A percentile compares a stretch with the other conserved stretches of the same genome.
phyloP scores from a whole-genome alignment of 2,888 invertebrate genomes.

The Bombylius major region DNA sequence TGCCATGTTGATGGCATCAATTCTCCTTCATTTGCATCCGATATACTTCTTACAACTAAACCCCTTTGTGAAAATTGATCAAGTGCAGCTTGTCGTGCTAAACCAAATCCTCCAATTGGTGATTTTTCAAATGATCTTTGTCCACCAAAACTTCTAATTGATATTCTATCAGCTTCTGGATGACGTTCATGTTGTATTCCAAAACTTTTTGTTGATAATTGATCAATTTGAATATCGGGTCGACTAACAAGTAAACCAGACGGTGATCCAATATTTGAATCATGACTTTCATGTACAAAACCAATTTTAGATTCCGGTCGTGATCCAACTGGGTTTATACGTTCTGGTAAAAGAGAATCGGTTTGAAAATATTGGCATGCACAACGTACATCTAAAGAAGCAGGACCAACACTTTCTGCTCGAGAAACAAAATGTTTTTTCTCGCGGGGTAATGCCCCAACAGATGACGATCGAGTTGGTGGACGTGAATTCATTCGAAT shows the following conservation, averaged over 20 bases:
- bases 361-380: slow-evolving; percentile 76
- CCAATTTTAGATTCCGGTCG: slow-evolving; percentile 49
- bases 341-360: slow-evolving; percentile 65
- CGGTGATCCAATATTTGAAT: neutral
- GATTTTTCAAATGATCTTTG: slow-evolving; percentile 12
- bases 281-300: neutral
- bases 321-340: slow-evolving; percentile 52
- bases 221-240: slow-evolving; percentile 20
- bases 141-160: slow-evolving; percentile 21
- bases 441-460: slow-evolving; percentile 49
- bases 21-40: slow-evolving; percentile 24
- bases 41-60: slow-evolving; percentile 30
- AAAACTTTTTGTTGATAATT: slow-evolving; percentile 24
- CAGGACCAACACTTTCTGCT: slow-evolving; percentile 56
- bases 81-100: slow-evolving; percentile 24
- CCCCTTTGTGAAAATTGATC: slow-evolving; percentile 23
- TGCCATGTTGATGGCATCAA: slow-evolving; percentile 20
- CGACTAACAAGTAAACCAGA: slow-evolving; percentile 22
- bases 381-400: slow-evolving; percentile 69
- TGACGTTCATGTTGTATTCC: slow-evolving; percentile 16
- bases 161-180: slow-evolving; percentile 20
- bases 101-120: slow-evolving; percentile 14
- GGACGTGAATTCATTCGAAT: slow-evolving; percentile 10
- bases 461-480: slow-evolving; percentile 52
- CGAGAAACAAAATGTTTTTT: slow-evolving; percentile 55